Base-by-base conservation (phyloP, 2,888 invertebrate species). In the Macaria liturata region DNA sequence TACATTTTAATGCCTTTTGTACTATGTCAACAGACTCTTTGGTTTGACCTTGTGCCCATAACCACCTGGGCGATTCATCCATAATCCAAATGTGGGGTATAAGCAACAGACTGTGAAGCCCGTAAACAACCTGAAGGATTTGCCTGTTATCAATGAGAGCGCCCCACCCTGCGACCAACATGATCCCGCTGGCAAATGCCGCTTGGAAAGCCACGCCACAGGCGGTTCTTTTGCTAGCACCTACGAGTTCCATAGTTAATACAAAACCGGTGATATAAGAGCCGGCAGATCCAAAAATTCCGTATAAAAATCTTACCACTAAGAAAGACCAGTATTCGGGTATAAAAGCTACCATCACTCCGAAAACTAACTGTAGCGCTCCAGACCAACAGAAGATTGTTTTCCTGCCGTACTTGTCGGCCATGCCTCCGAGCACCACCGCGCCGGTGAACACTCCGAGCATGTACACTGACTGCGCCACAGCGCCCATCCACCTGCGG, bases 51-150 rank as follows among this genome's bases (percentile, higher is more conserved):
- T 97, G 96, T 40, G 95, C 94, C 97, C 97, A 97, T 5, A 97
- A 83, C 97, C 97, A 97, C 9, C 97, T 93, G 0, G 97, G 97
- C 5, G 97, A 97, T 86, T 97, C 97, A 70, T 97, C 97, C 94
- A 97, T 95, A 4, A 96, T 85, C 97, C 97, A 97, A 93, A 96
- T 96, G 76, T 97, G 97, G 1, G 94, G 95, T 39, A 97, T 83
- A 0, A 97, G 92, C 0, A 96, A 77, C 20, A 94, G 82, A 51
- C 95, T 94, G 72, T 97, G 97, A 37, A 96, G 84, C 1, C 97
- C 97, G 72, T 97, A 97, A 3, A 96, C 86, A 0, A 96, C 90
- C 87, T 97, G 97, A n/a, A 97, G 91, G 69, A 94, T 82, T 81
- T 94, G 93, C 49, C 95, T 92, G 73, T 97, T 93, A 68, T 94